Base-by-base conservation (phyloP, 1,140 invertebrate species). In the Thalassaphorura encarpata region DNA sequence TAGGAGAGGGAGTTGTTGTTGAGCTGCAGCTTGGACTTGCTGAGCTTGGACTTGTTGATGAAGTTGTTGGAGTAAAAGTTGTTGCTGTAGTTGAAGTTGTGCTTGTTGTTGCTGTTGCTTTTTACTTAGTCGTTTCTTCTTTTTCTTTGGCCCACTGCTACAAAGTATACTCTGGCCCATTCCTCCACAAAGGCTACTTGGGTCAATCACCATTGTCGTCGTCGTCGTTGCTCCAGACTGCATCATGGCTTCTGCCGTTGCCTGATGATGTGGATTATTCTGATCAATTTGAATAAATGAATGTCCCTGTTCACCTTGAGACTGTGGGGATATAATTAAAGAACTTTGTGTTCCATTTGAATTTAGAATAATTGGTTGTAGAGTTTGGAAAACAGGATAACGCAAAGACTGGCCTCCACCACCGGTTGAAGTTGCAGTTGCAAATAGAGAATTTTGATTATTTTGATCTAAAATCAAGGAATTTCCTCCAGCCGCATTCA, bases 21-120 rank as follows among this genome's bases (percentile, higher is more conserved):
- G 53, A 19, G 4, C 33, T 19, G 26, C 46, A 21, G 27, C 27
- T 29, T 59, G 21, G 15, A 27, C 54, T 36, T 61, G 59, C 40
- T 62, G 61, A 50, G 56, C 61, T 39, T 64, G 57, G n/a, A 52
- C 48, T 21, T 49, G 56, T 21, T 62, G 55, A 31, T 54, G 55
- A 33, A 61, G 39, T 50, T 64, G 63, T 43, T 61, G 60, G 5
- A 62, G 41, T 16, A 65, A 29, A 2, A 62, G 50, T 36, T 65
- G 63, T 33, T 65, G 63, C 43, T 61, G 63, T 1, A 61, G 54
- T 23, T 59, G 59, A 5, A 61, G 46, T 33, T 62, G 60, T 15
- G 60, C 60, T 51, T 65, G 63, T 48, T 65, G 63, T 31, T 65
- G 63, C 26, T 65, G 63, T 28, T 65, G 60, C 49, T 65, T 65